Evolutionary conservation across 92 coral and sea anemone species (phyloP).

Genomic region (Parazoanthus darwini): DNA sequence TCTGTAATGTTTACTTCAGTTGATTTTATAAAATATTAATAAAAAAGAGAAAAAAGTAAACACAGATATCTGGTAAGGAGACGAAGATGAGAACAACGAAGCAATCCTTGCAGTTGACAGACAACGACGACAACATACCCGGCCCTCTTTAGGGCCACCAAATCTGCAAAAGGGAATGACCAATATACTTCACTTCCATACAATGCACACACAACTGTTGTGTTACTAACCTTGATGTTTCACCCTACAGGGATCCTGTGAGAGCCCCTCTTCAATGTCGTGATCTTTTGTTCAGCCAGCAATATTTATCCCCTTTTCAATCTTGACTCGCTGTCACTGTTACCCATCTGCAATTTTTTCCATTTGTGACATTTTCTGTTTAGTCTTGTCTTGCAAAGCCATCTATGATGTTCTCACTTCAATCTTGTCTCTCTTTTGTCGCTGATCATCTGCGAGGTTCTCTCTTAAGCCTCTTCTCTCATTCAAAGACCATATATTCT

Average conservation of each 20-base stretch:
- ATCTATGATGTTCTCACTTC: not conserved
- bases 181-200: slow-evolving; percentile 32
- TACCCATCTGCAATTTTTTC: too few relatives aligned
- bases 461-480: too few relatives aligned
- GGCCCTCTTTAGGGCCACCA: slow-evolving; percentile 96
- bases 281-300: not conserved
- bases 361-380: too few relatives aligned
- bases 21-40: too few relatives aligned
- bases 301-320: not conserved
- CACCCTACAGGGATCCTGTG: not conserved
- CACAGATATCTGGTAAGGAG: too few relatives aligned
- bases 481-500: too few relatives aligned
- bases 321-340: not conserved
- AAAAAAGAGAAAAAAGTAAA: too few relatives aligned
- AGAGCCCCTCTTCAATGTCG: not conserved
- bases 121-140: slow-evolving; percentile 54
- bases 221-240: slow-evolving; percentile 46
- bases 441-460: not conserved
- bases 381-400: too few relatives aligned
- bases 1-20: too few relatives aligned
- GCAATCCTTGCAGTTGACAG: slow-evolving; percentile 5
- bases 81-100: not conserved
- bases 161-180: slow-evolving; percentile 85
- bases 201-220: slow-evolving; percentile 7
- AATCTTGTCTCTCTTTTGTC: not conserved